These are phyloP conservation scores for Brachyptera risi DNA, from an alignment of 2,888 invertebrate species.

Conservation along the genomic window DNA sequence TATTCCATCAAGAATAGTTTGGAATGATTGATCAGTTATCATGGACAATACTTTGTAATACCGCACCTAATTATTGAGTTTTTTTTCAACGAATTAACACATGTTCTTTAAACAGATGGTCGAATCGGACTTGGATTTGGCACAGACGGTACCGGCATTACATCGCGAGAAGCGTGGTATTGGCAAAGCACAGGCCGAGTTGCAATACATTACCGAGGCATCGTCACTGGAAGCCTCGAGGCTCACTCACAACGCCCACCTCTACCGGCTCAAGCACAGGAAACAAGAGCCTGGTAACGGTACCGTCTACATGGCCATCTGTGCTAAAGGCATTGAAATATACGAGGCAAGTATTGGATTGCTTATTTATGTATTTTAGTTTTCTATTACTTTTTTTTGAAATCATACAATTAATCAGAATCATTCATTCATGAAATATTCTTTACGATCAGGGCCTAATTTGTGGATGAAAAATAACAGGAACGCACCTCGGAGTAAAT, in stretches of 20 bases:
- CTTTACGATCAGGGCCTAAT: no score
- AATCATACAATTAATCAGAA: no score
- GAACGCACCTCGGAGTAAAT: no score
- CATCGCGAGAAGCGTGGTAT: conserved; percentile 80
- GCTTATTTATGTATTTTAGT: not conserved
- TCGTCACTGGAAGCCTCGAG: conserved; percentile 45
- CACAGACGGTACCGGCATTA: conserved; percentile 63
- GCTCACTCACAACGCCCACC: conserved; percentile 75
- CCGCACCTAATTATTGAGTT: no score
- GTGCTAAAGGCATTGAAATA: conserved; percentile 87
- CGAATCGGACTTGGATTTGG: conserved; percentile 44
- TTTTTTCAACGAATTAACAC: no score
- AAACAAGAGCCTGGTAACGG: conserved; percentile 66
- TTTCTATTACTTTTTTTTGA: no score
- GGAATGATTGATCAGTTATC: no score
- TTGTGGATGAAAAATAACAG: no score
- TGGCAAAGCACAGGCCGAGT: conserved; percentile 74
- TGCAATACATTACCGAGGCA: conserved; percentile 70
- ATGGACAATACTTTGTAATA: no score
- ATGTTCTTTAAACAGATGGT: no score
- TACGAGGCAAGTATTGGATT: conserved; percentile 52
- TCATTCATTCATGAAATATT: no score
- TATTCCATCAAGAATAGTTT: no score
- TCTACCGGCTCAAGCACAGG: conserved; percentile 64
- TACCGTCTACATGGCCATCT: conserved; percentile 80